Base-by-base conservation (phyloP, 2,888 invertebrate species). In the Tholera decimalis region DNA sequence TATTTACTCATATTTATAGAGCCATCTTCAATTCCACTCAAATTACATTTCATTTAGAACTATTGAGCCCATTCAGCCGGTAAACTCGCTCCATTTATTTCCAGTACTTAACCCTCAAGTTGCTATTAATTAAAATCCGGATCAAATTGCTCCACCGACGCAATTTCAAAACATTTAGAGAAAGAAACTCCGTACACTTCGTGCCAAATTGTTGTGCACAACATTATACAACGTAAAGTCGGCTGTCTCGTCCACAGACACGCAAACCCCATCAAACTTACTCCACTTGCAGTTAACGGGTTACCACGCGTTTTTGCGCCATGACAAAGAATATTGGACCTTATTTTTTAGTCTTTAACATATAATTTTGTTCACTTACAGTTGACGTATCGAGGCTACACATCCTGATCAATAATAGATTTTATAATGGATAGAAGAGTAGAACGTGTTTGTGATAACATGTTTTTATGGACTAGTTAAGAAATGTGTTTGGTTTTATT, bases 201-300 rank as follows among this genome's bases (percentile, higher is more conserved):
- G 60, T 65, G 51, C 67, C 67, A 77, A 84, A 68, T 80, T 63
- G 61, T 54, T 67, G 51, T 58, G 64, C 59, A 79, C 60, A 68
- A 53, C 71, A 70, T 70, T 69, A 56, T 67, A 67, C 60, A 73
- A 80, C 73, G 80, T 71, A 73, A 74, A 83, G 74, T 83, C 80
- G 64, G 78, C 83, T 85, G 83, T 82, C 83, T 79, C 59, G 66
- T 70, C 82, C 79, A 74, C 80, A 77, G 77, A 83, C 87, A 86
- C 80, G 86, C 83, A 57, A 86, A 64, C 59, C 80, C 80, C 82
- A 87, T 86, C 84, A 85, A 86, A 87, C 76, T 87, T 87, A 77
- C 68, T 73, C 87, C 73, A 73, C 67, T 81, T 80, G 76, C 73
- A 78, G 75, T 82, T 79, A 83, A 83, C 77, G 76, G 77, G 71